Conservation (phyloP, 30 jellyfish, hydroid and myxozoan genomes). For the Cassiopea xamachana region DNA sequence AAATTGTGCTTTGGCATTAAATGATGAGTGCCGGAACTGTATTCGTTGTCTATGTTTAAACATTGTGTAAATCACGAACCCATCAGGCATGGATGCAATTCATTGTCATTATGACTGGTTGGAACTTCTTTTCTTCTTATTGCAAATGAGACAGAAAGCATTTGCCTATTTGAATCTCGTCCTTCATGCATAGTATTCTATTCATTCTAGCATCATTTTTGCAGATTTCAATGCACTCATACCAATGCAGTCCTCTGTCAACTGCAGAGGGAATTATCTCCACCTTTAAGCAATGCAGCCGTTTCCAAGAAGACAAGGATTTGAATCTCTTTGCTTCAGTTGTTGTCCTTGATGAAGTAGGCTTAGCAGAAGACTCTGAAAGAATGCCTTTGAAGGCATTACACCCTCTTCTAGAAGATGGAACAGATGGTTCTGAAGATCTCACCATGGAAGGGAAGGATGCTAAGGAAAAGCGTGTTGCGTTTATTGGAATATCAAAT, state of each 20-base stretch:
- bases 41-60: too few species aligned
- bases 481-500: conserved; percentile 84
- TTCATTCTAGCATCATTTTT: too few species aligned
- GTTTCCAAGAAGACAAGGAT: conserved; percentile 82
- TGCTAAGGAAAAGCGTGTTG: conserved; percentile 65
- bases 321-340: conserved; percentile 76
- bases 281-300: conserved; percentile 74
- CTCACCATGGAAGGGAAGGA: conserved; percentile 66
- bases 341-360: conserved; percentile 90
- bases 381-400: conserved; percentile 89
- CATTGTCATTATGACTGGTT: too few species aligned
- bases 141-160: too few species aligned
- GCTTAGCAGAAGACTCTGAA: conserved; percentile 87
- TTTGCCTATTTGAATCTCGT: too few species aligned
- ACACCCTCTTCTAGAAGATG: conserved; percentile 92
- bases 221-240: conserved; percentile 82
- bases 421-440: conserved; percentile 91
- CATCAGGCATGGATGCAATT: too few species aligned
- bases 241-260: conserved; percentile 89
- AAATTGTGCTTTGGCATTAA: too few species aligned
- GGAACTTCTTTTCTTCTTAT: too few species aligned
- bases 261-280: conserved; percentile 79
- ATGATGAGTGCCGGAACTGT: too few species aligned
- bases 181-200: too few species aligned
- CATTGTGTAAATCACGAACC: too few species aligned